phyloP scores from a whole-genome alignment of 2,113 vertebrate species.

The Hemichromis elongatus region DNA sequence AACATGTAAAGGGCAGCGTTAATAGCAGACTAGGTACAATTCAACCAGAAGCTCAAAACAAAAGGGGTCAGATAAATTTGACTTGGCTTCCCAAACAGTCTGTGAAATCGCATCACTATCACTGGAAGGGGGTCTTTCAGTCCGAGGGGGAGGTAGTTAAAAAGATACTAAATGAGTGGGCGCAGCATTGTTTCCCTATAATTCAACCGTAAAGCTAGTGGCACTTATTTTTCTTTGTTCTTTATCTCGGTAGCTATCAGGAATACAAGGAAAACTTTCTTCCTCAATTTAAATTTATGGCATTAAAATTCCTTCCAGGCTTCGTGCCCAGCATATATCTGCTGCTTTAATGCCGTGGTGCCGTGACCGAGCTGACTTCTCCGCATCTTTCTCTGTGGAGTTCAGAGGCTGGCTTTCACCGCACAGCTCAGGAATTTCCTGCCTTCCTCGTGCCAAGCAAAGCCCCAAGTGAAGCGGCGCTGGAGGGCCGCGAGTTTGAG shows the following conservation, averaged over 20 bases:
- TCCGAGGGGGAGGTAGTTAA: conserved; percentile 63
- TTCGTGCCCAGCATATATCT: background rate
- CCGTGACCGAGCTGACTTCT: background rate
- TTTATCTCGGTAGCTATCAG: background rate
- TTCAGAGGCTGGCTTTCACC: background rate
- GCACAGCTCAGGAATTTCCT: conserved; percentile 44
- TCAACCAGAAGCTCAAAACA: conserved; percentile 56
- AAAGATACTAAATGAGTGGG: conserved; percentile 65
- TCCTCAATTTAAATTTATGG: background rate
- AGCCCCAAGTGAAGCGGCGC: background rate
- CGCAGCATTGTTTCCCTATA: conserved; percentile 31
- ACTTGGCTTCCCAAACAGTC: conserved; percentile 57
- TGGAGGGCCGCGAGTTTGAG: background rate
- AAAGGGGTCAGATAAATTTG: conserved; percentile 58
- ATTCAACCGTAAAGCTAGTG: conserved; percentile 51
- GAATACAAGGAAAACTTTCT: background rate
- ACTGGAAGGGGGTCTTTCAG: conserved; percentile 50
- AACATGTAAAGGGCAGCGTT: conserved; percentile 60
- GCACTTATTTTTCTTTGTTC: conserved; percentile 14
- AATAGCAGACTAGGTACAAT: conserved; percentile 71
- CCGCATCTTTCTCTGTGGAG: background rate
- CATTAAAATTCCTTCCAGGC: background rate
- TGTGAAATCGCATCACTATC: conserved; percentile 68
- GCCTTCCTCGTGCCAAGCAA: conserved; percentile 16
- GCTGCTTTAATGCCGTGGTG: background rate